A percentile compares a stretch with the other conserved stretches of the same genome.
These are phyloP conservation scores for Eclectus roratus DNA, from an alignment of 2,113 vertebrate species.

Conservation along the genomic window DNA sequence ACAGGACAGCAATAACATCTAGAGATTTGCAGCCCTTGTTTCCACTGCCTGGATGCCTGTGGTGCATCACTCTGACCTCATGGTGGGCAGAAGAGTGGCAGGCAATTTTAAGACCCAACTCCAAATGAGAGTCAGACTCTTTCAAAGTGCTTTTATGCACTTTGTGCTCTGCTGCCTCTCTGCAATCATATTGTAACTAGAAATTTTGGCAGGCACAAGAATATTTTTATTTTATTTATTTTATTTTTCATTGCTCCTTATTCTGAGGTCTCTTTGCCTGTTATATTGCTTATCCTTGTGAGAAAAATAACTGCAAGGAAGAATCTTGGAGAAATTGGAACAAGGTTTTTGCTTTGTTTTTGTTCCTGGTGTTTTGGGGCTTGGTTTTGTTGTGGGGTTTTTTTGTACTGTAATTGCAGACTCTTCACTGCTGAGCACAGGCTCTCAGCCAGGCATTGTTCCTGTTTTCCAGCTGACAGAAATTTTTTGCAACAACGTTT, in stretches of 20 bases:
- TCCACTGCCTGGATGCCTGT: rapidly evolving
- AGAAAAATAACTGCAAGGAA: background rate
- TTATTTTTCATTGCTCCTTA: background rate
- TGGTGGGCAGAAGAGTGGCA: background rate
- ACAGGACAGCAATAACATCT: background rate
- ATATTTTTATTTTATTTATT: background rate
- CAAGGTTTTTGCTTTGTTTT: background rate
- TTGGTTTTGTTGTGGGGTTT: background rate
- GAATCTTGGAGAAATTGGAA: background rate
- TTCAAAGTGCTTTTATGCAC: background rate
- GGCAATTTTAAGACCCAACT: background rate
- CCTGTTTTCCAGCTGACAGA: slow-evolving; percentile 24
- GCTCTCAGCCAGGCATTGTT: slow-evolving; percentile 2
- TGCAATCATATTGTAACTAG: background rate
- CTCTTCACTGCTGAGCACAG: slow-evolving; percentile 9
- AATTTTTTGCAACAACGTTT: background rate
- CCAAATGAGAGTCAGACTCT: background rate
- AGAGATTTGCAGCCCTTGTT: background rate
- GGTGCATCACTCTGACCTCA: background rate
- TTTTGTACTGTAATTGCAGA: slow-evolving; percentile 21
- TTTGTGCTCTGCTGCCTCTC: background rate
- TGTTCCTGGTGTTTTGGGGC: background rate
- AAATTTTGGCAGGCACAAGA: background rate
- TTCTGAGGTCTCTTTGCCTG: background rate
- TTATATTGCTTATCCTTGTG: background rate